A percentile compares a stretch with the other conserved stretches of the same genome.
These are phyloP conservation scores for Hartigia nigra DNA, from an alignment of 2,888 invertebrate species.

Conservation along the genomic window DNA sequence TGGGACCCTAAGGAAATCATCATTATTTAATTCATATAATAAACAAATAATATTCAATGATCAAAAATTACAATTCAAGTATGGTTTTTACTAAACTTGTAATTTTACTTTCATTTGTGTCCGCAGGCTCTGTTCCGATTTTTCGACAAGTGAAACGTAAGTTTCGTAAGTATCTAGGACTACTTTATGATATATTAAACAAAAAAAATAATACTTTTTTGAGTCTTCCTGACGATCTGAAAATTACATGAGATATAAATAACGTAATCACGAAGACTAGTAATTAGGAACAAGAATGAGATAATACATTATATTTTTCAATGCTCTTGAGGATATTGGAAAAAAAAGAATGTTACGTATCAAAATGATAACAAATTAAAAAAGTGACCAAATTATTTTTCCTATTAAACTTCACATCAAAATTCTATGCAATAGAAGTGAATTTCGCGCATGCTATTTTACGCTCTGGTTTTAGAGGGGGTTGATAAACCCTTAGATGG, in stretches of 20 bases:
- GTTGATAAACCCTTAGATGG: neutral
- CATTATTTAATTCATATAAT: neutral
- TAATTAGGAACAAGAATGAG: neutral
- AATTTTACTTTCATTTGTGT: slow-evolving; percentile 5
- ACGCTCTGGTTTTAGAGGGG: slow-evolving; percentile 23
- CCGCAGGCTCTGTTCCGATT: neutral
- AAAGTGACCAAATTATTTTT: neutral
- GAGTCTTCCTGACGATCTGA: neutral
- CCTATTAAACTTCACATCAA: neutral
- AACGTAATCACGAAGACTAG: neutral
- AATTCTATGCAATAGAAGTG: neutral
- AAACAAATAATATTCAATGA: neutral
- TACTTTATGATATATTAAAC: slow-evolving; percentile 9
- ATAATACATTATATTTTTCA: neutral
- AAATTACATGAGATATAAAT: neutral
- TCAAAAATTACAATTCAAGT: neutral
- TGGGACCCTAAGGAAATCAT: neutral
- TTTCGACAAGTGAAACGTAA: neutral
- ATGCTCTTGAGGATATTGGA: neutral
- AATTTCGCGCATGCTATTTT: slow-evolving; percentile 45
- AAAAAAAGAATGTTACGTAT: neutral
- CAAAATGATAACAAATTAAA: neutral
- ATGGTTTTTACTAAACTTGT: neutral
- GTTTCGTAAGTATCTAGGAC: neutral
- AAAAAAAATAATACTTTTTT: slow-evolving; percentile 4